Evolutionary conservation across 2,797 vertebrate genomes (phyloP).

Genomic region (Danio jaintianensis): DNA sequence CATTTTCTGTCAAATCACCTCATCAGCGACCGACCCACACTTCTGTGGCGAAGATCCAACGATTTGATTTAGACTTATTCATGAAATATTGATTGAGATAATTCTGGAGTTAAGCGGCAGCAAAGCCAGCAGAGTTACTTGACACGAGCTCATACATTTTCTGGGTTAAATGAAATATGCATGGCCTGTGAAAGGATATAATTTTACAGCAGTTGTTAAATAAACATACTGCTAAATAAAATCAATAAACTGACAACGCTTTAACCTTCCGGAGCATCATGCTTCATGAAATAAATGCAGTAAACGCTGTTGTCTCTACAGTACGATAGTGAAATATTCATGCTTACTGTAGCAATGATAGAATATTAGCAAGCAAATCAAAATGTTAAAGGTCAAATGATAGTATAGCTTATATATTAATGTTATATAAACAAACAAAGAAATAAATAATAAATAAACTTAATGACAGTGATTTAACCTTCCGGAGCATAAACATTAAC

Average conservation of each 20-base stretch:
- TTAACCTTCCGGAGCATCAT: background rate
- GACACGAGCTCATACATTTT: conserved; percentile 73
- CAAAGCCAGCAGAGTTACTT: conserved; percentile 74
- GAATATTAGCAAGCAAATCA: too few relatives aligned
- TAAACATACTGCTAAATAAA: conserved; percentile 15
- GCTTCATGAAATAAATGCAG: background rate
- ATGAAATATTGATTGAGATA: conserved; percentile 81
- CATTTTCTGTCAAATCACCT: conserved; percentile 43
- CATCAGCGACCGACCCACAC: conserved; percentile 63
- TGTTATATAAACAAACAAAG: too few relatives aligned
- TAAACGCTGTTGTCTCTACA: background rate
- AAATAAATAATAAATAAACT: too few relatives aligned
- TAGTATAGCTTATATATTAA: too few relatives aligned
- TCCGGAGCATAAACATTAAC: too few relatives aligned
- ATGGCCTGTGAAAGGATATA: conserved; percentile 65
- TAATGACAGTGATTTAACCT: too few relatives aligned
- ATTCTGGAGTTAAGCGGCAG: conserved; percentile 77
- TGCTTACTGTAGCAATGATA: too few relatives aligned
- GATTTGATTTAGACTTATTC: conserved; percentile 78
- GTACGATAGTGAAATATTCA: too few relatives aligned
- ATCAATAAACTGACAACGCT: conserved; percentile 1
- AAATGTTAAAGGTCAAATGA: too few relatives aligned
- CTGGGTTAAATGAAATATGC: conserved; percentile 74
- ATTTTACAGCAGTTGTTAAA: conserved; percentile 43
- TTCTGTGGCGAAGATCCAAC: conserved; percentile 66